Evolutionary conservation across 2,888 invertebrate species (phyloP).

Genomic region (Diabrotica balteata): DNA sequence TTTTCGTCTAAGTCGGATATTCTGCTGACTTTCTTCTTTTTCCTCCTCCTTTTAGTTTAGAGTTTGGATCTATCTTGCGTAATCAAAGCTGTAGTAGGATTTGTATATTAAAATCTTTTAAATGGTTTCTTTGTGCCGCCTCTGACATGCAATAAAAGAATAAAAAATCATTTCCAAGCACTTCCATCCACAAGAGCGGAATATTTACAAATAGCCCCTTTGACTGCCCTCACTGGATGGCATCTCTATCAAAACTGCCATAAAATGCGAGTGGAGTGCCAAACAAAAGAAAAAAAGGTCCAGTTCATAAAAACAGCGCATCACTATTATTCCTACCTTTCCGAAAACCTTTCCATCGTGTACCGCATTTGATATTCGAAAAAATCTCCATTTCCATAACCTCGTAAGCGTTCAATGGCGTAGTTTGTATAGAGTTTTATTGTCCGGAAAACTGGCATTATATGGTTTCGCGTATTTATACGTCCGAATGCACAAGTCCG

Average conservation of each 20-base stretch:
- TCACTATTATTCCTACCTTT: slow-evolving; percentile 23
- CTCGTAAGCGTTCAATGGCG: slow-evolving; percentile 55
- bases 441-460: slow-evolving; percentile 56
- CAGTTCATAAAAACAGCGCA: slow-evolving; percentile 21
- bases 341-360: slow-evolving; percentile 6
- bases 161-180: too few species aligned
- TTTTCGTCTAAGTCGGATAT: too few species aligned
- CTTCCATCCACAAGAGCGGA: slow-evolving; percentile 1
- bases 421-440: slow-evolving; percentile 57
- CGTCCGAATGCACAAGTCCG: slow-evolving; percentile 45
- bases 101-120: too few species aligned
- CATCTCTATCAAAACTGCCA: slow-evolving; percentile 21
- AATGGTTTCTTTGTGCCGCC: too few species aligned
- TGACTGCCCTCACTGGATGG: slow-evolving; percentile 10
- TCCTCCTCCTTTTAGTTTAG: too few species aligned
- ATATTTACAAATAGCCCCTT: slow-evolving; percentile 15
- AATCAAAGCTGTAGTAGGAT: too few species aligned
- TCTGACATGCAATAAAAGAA: too few species aligned
- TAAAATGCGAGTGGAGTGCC: slow-evolving; percentile 13
- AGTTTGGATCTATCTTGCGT: too few species aligned
- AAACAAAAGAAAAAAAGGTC: slow-evolving; percentile 17
- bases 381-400: slow-evolving; percentile 53
- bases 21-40: too few species aligned
- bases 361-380: slow-evolving; percentile 20
- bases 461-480: slow-evolving; percentile 53